phyloP scores from a whole-genome alignment of 2,797 vertebrate genomes.

The Megaceryle alcyon region DNA sequence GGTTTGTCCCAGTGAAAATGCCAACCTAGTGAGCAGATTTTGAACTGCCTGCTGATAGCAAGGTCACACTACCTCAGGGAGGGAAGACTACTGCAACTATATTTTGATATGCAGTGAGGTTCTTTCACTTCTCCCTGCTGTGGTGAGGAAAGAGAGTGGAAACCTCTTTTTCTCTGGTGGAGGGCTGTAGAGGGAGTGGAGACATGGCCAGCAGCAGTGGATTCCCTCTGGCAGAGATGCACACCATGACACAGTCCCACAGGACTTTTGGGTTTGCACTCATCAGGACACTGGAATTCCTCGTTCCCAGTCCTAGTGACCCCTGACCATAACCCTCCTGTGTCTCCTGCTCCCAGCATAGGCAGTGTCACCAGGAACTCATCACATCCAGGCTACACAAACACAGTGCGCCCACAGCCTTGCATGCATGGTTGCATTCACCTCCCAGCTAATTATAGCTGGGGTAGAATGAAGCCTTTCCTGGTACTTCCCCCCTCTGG shows the following conservation, averaged over 20 bases:
- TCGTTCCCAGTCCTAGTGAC: neutral
- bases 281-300: accelerated
- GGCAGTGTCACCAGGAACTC: neutral
- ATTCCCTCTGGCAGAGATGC: neutral
- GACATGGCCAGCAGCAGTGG: neutral
- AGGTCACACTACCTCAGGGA: neutral
- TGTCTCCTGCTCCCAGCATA: neutral
- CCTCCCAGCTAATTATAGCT: neutral
- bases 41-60: neutral
- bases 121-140: neutral
- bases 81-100: neutral
- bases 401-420: neutral
- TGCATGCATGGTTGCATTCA: neutral
- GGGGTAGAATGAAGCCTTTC: neutral
- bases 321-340: neutral
- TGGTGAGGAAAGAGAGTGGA: neutral
- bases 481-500: neutral
- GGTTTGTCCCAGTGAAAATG: neutral
- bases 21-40: neutral
- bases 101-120: neutral
- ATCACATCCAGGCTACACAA: accelerated
- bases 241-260: neutral
- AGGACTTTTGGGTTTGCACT: neutral
- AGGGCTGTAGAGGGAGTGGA: neutral
- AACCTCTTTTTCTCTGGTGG: neutral